A percentile compares a stretch with the other conserved stretches of the same genome.
Evolutionary conservation across 2,113 vertebrate genomes (phyloP).

Genomic region (Clarias macrocephalus): DNA sequence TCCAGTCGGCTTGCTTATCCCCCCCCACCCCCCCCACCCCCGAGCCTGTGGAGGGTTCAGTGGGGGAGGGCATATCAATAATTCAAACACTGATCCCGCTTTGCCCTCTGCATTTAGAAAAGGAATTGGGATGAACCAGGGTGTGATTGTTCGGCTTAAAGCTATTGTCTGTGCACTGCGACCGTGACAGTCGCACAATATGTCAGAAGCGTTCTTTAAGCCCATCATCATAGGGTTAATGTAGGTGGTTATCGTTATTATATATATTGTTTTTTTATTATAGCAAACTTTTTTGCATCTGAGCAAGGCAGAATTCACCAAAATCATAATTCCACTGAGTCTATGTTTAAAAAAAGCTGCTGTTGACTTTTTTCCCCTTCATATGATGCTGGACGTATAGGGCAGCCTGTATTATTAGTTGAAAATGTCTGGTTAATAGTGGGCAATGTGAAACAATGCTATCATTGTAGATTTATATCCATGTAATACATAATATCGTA

Average conservation of each 20-base stretch:
- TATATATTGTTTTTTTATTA: background rate
- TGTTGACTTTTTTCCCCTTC: background rate
- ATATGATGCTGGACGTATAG: background rate
- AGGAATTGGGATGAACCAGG: background rate
- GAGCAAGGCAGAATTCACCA: background rate
- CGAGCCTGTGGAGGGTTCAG: background rate
- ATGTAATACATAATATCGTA: background rate
- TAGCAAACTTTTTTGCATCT: background rate
- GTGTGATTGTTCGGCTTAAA: conserved; percentile 35
- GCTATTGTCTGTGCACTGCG: conserved; percentile 22
- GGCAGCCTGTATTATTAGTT: background rate
- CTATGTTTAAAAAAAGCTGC: background rate
- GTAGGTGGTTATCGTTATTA: background rate
- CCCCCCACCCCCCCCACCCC: too few relatives aligned
- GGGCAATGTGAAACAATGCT: background rate
- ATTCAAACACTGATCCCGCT: conserved; percentile 67
- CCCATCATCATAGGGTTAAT: background rate
- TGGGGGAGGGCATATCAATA: conserved; percentile 68
- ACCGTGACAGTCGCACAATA: background rate
- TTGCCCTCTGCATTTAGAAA: conserved; percentile 51
- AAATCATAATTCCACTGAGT: background rate
- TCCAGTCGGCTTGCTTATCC: conserved; percentile 31
- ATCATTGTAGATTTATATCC: background rate
- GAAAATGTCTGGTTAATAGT: background rate
- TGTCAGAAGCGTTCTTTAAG: background rate